Conservation (phyloP, 2,113 vertebrate genomes). For the Pipa parva region DNA sequence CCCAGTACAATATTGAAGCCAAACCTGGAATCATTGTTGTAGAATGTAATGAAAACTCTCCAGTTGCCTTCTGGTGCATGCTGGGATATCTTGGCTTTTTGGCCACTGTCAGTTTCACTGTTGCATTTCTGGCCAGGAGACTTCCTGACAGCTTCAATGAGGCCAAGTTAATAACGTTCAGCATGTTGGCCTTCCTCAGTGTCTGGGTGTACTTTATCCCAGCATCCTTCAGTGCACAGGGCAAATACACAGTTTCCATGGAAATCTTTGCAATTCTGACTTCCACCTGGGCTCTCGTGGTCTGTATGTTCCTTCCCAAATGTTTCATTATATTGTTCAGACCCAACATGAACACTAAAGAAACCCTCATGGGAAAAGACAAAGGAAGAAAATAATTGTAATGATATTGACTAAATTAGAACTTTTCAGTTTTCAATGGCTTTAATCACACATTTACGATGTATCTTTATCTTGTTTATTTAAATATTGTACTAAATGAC, state of each 20-base stretch:
- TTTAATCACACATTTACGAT: too few species aligned
- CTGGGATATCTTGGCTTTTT: slow-evolving; percentile 33
- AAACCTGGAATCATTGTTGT: slow-evolving; percentile 26
- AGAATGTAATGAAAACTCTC: slow-evolving; percentile 38
- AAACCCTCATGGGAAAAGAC: slow-evolving; percentile 11
- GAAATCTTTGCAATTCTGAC: slow-evolving; percentile 45
- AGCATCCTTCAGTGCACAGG: not conserved
- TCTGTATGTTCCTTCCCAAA: slow-evolving; percentile 41
- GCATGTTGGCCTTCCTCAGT: slow-evolving; percentile 41
- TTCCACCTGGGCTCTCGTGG: slow-evolving; percentile 37
- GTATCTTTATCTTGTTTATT: too few species aligned
- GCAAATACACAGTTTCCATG: slow-evolving; percentile 28
- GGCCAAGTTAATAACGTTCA: slow-evolving; percentile 43
- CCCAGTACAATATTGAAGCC: not conserved
- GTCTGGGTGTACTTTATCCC: slow-evolving; percentile 32
- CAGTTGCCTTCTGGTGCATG: slow-evolving; percentile 26
- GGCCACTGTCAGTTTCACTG: slow-evolving; percentile 42
- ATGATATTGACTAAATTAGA: too few species aligned
- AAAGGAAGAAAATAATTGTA: not conserved
- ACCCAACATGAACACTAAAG: slow-evolving; percentile 24
- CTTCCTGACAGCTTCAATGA: slow-evolving; percentile 43
- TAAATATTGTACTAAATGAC: too few species aligned
- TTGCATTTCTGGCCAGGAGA: slow-evolving; percentile 25
- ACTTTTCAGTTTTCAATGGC: too few species aligned
- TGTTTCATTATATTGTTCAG: slow-evolving; percentile 9